Percentiles rank a stretch among this genome's conserved stretches.
phyloP scores from a whole-genome alignment of 2,113 vertebrate species.

The Petromus typicus region DNA sequence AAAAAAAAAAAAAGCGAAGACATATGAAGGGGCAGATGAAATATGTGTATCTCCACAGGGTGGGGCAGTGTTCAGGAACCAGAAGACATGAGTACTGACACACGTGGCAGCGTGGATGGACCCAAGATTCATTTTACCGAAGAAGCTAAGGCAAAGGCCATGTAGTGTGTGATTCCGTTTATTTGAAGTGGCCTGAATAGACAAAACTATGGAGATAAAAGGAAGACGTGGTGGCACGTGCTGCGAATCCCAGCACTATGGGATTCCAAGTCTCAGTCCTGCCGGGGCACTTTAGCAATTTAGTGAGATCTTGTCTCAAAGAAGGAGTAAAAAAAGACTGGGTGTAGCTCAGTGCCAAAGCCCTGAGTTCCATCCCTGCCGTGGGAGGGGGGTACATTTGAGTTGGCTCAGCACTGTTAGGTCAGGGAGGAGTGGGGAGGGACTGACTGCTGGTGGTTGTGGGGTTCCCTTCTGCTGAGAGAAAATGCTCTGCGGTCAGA shows the following conservation, averaged over 20 bases:
- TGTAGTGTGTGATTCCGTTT: background rate
- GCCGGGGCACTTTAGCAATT: background rate
- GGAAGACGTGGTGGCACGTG: background rate
- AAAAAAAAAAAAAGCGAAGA: no score
- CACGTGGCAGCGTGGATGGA: background rate
- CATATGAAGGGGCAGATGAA: background rate
- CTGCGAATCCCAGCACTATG: background rate
- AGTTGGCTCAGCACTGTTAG: background rate
- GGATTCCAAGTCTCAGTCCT: background rate
- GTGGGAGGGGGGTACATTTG: background rate
- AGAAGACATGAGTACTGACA: background rate
- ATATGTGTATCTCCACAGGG: fast-evolving
- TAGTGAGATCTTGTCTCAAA: background rate
- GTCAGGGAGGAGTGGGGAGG: background rate
- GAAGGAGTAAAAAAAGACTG: background rate
- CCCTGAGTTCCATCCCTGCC: background rate
- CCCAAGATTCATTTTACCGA: background rate
- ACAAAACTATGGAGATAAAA: background rate
- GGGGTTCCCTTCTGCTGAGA: background rate
- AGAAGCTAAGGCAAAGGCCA: background rate
- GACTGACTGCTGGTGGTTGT: background rate
- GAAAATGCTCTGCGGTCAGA: background rate
- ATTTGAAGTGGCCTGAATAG: background rate
- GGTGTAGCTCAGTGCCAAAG: background rate
- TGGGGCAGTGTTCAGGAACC: background rate